These are phyloP conservation scores for Syrista parreyssii DNA, from an alignment of 2,888 invertebrate species.

Conservation along the genomic window DNA sequence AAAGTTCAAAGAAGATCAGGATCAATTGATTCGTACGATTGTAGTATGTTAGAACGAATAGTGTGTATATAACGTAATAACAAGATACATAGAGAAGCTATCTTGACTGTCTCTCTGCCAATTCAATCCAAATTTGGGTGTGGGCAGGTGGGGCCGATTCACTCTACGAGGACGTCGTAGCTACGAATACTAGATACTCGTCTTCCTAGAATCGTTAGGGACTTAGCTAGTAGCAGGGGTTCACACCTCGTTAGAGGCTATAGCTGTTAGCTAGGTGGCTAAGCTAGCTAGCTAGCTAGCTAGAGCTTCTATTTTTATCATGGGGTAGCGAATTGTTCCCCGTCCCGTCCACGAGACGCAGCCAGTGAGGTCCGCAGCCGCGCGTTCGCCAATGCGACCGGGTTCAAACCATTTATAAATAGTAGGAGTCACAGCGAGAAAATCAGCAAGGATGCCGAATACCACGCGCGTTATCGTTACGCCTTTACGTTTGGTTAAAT, in stretches of 20 bases:
- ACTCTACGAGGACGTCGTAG: not conserved
- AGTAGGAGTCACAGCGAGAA: slow-evolving; percentile 53
- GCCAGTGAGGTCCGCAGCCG: slow-evolving; percentile 35
- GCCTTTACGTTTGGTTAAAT: not conserved
- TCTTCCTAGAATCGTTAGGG: not conserved
- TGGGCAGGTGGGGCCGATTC: not conserved
- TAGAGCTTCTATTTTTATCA: slow-evolving; percentile 65
- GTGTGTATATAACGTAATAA: not conserved
- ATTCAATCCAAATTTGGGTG: not conserved
- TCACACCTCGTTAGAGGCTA: not conserved
- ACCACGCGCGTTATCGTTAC: slow-evolving; percentile 15
- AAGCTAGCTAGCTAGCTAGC: slow-evolving; percentile 53
- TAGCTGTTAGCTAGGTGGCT: slow-evolving; percentile 16
- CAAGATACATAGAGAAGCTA: not conserved
- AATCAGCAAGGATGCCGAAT: slow-evolving; percentile 40
- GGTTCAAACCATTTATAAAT: slow-evolving; percentile 62
- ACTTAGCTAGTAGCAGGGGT: not conserved
- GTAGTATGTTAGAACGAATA: not conserved
- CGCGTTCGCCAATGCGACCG: slow-evolving; percentile 58
- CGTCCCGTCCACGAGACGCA: slow-evolving; percentile 47
- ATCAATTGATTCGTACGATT: not conserved
- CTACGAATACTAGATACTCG: not conserved
- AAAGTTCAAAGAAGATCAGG: not conserved
- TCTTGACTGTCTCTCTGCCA: not conserved
- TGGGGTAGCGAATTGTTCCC: slow-evolving; percentile 63